A percentile compares a stretch with the other conserved stretches of the same genome.
Evolutionary conservation across 2,888 invertebrate genomes (phyloP).

Genomic region (Tryphoninae sp.): DNA sequence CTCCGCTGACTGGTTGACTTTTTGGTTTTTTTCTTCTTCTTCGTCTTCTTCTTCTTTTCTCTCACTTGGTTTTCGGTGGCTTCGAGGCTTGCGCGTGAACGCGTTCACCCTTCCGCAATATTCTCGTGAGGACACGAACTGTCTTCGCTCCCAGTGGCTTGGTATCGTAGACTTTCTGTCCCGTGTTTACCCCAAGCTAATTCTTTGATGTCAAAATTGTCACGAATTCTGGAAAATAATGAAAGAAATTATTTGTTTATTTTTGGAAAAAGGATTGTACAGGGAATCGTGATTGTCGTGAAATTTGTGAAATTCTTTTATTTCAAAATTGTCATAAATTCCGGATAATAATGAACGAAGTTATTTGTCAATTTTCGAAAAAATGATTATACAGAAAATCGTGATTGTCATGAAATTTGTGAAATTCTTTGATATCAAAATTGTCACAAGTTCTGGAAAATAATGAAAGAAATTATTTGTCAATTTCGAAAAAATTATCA

Average conservation of each 20-base stretch:
- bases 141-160: constrained; percentile 63
- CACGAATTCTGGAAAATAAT: no score
- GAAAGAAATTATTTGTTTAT: no score
- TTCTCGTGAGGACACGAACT: constrained; percentile 69
- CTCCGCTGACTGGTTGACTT: constrained; percentile 16
- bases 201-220: constrained; percentile 88
- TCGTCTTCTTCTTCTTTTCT: constrained; percentile 8
- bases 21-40: constrained; percentile 36
- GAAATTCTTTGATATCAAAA: no score
- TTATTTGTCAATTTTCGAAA: constrained; percentile 19
- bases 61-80: constrained; percentile 61
- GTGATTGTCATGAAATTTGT: no score
- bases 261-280: no score
- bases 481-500: background rate
- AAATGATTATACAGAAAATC: background rate
- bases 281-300: no score
- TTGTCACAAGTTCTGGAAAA: no score
- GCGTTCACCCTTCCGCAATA: constrained; percentile 53
- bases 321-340: constrained; percentile 88
- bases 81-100: constrained; percentile 55
- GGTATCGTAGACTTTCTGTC: constrained; percentile 67
- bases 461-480: background rate
- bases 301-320: no score
- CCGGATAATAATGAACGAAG: constrained; percentile 82
- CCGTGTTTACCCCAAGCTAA: constrained; percentile 82